Base-by-base conservation (phyloP, 2,113 vertebrate species). In the Butorides virescens region DNA sequence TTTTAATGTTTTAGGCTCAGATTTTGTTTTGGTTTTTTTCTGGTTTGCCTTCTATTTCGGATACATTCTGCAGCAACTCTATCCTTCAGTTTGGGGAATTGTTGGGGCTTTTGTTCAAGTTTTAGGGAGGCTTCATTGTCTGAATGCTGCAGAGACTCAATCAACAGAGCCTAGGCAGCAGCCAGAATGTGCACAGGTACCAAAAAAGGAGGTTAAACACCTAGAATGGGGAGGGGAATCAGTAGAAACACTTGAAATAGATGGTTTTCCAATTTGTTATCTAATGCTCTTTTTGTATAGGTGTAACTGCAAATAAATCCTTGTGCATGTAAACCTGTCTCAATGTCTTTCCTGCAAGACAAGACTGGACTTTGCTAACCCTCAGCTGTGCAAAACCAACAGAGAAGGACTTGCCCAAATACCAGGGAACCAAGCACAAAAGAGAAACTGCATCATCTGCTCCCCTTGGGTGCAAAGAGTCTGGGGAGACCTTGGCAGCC, bases 1-100 rank as follows among this genome's bases (percentile, higher is more conserved):
- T 73, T 44, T 55, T 56, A 47, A 65, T 2, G 61, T 2, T 65
- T 75, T 1, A 76, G 71, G 63, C 88, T 93, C 20, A 6, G 72
- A n/a, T 59, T 73, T 53, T 11, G 15, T 55, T 92, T 50, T 66
- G 21, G 47, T 47, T 47, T 71, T 80, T 85, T 94, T 76, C 86
- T 94, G 89, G 83, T 91, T 93, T 32, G 42, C 52, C 37, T 92
- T 88, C 95, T 76, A 79, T 85, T 78, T 95, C 95, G 88, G 95
- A 93, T 86, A 18, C 2, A 0, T 44, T 55, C 39, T 13, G 8
- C 55, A 13, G 78, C 76, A 95, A 85, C 56, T 59, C 20, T 36
- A 44, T 91, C 92, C 86, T 42, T 50, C 66, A 27, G 50, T 86
- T 94, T 81, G 79, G 73, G 85, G 58, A 47, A 65, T 3, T 25